These are phyloP conservation scores for Limenitis camilla DNA, from an alignment of 2,888 invertebrate genomes.

Conservation along the genomic window DNA sequence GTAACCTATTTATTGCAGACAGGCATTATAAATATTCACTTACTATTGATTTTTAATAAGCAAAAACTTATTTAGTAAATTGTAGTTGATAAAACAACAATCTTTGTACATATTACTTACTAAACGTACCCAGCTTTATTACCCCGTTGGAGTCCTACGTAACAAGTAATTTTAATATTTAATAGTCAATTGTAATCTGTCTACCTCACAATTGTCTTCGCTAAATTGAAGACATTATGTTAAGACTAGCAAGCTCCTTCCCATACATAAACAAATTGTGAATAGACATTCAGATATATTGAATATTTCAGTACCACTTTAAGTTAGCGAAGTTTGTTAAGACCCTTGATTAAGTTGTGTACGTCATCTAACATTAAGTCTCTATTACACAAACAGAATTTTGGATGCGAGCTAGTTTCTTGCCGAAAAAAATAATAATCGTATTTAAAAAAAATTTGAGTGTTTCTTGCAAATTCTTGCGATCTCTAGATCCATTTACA, in stretches of 20 bases:
- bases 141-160: background rate
- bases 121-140: background rate
- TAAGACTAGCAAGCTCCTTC: conserved; percentile 12
- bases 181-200: background rate
- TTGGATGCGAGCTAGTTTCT: too few species aligned
- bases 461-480: too few species aligned
- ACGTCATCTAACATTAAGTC: conserved; percentile 7
- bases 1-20: too few species aligned
- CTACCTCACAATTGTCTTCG: conserved; percentile 1
- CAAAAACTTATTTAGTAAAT: too few species aligned
- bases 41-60: too few species aligned
- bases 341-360: conserved; percentile 56
- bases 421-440: too few species aligned
- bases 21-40: too few species aligned
- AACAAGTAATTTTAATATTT: background rate
- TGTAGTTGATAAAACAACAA: too few species aligned
- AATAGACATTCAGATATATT: conserved; percentile 52
- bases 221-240: conserved; percentile 15
- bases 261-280: conserved; percentile 41
- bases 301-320: conserved; percentile 69
- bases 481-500: too few species aligned
- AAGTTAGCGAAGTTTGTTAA: conserved; percentile 66
- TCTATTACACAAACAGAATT: too few species aligned
- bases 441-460: too few species aligned
- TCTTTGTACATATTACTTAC: too few species aligned